phyloP scores from a whole-genome alignment of 2,888 invertebrate species.

The Ormyrus labotus region DNA sequence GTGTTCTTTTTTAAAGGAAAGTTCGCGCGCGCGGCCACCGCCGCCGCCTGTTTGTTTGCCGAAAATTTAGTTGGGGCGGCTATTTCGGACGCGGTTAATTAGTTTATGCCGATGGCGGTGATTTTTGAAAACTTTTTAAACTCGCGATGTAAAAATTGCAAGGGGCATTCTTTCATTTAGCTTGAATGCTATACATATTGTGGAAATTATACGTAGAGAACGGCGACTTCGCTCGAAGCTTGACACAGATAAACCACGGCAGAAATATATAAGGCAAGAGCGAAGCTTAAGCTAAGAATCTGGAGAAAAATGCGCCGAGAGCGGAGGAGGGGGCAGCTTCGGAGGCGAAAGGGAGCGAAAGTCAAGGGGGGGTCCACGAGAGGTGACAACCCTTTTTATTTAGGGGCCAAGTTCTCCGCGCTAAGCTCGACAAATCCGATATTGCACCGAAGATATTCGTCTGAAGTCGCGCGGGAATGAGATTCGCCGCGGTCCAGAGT shows the following conservation, averaged over 20 bases:
- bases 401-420: constrained; percentile 69
- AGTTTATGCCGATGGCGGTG: no score
- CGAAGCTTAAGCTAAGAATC: constrained; percentile 23
- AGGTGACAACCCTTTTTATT: constrained; percentile 75
- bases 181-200: no score
- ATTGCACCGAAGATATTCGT: constrained; percentile 63
- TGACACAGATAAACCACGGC: constrained; percentile 48
- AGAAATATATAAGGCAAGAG: constrained; percentile 23
- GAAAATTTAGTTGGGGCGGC: no score
- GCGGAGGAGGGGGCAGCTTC: constrained; percentile 11
- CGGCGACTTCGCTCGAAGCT: not conserved
- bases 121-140: no score
- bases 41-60: no score
- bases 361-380: constrained; percentile 39
- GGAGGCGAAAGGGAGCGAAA: constrained; percentile 47
- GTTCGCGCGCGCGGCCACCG: no score
- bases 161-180: no score
- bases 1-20: constrained; percentile 28
- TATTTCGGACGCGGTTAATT: no score
- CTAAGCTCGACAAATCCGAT: constrained; percentile 72
- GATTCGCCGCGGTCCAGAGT: constrained; percentile 48
- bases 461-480: constrained; percentile 44
- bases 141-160: no score
- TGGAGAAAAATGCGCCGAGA: constrained; percentile 44
- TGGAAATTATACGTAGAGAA: no score